These are phyloP conservation scores for Rhizomys pruinosus DNA, from an alignment of 2,113 vertebrate species.

Conservation along the genomic window DNA sequence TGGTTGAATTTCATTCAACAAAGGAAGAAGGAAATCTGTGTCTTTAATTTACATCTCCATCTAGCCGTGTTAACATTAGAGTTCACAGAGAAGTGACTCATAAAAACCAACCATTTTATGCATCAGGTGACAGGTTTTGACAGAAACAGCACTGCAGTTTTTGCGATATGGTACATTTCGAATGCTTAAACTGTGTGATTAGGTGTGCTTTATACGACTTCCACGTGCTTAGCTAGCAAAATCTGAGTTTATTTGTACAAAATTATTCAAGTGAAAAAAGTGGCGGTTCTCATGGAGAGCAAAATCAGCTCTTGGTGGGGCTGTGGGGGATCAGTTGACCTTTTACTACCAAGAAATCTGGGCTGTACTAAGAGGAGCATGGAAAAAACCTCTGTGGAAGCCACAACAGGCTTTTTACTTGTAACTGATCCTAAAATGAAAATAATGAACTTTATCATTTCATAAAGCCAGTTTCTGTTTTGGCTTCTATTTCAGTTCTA, in stretches of 20 bases:
- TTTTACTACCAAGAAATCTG: neutral
- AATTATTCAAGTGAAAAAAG: constrained; percentile 71
- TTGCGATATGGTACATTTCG: constrained; percentile 74
- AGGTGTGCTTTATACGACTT: constrained; percentile 84
- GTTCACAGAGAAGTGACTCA: constrained; percentile 76
- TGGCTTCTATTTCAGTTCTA: constrained; percentile 57
- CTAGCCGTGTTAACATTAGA: constrained; percentile 74
- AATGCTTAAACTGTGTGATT: constrained; percentile 72
- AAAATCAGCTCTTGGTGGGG: constrained; percentile 64
- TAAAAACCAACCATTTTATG: constrained; percentile 79
- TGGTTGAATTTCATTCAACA: constrained; percentile 43
- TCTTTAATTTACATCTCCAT: constrained; percentile 79
- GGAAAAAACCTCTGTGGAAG: neutral
- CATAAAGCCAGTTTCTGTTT: constrained; percentile 68
- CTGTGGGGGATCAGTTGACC: neutral
- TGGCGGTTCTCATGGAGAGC: too few relatives aligned
- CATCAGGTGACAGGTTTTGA: constrained; percentile 78
- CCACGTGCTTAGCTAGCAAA: constrained; percentile 86
- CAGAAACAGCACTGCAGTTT: constrained; percentile 65
- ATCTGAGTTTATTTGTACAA: constrained; percentile 82
- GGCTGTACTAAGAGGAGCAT: neutral
- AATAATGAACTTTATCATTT: constrained; percentile 81
- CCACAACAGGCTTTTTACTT: neutral
- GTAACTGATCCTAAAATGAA: constrained; percentile 59
- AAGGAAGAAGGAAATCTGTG: constrained; percentile 65